Evolutionary conservation across 2,888 invertebrate genomes (phyloP).

Genomic region (Eristalinus aeneus): DNA sequence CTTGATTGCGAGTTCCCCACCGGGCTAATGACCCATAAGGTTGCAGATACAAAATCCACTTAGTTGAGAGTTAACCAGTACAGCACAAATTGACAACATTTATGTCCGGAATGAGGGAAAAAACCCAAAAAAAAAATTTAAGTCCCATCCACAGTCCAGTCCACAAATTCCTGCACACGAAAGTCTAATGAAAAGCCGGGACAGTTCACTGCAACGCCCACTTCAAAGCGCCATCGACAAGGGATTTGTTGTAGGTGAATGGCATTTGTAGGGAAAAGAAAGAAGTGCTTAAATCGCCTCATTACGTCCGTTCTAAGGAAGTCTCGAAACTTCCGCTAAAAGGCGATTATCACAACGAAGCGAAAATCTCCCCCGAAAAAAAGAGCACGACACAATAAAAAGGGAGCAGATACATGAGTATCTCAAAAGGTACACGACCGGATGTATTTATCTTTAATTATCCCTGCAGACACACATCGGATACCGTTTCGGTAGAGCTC

Average conservation of each 20-base stretch:
- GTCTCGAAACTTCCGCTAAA: conserved; percentile 6
- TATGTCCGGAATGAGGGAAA: no score
- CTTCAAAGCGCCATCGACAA: neutral
- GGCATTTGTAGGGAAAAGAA: neutral
- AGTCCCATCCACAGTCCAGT: neutral
- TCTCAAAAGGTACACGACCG: conserved; percentile 24
- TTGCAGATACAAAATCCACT: no score
- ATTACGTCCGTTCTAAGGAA: neutral
- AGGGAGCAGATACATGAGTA: neutral
- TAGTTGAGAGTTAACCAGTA: no score
- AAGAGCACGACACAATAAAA: neutral
- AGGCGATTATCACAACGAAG: neutral
- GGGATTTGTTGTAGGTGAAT: neutral
- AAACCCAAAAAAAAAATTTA: neutral
- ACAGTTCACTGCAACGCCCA: neutral
- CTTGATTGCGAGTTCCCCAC: no score
- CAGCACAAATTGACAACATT: no score
- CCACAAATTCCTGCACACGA: neutral
- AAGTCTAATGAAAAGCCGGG: neutral
- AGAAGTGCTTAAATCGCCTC: neutral
- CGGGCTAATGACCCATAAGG: no score
- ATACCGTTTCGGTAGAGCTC: conserved; percentile 8
- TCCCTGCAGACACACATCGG: conserved; percentile 46
- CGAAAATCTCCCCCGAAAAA: neutral
- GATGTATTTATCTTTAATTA: conserved; percentile 68